Evolutionary conservation across 2,888 invertebrate genomes (phyloP).

Genomic region (Cataglyphis livida): DNA sequence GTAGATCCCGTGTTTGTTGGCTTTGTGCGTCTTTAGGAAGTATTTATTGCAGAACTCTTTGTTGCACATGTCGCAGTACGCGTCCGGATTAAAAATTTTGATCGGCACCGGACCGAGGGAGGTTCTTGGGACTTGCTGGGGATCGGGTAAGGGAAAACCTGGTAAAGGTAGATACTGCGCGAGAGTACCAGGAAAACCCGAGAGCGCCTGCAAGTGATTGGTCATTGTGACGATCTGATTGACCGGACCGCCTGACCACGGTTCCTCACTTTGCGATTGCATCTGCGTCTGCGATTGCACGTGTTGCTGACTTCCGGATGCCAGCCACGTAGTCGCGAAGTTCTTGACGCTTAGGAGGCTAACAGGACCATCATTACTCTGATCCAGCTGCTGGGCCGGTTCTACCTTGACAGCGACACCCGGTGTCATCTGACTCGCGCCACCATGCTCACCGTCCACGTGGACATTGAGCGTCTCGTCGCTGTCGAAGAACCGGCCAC

Average conservation of each 20-base stretch:
- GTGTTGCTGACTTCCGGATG: conserved; percentile 70
- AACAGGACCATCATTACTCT: conserved; percentile 79
- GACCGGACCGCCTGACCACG: conserved; percentile 63
- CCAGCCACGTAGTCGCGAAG: conserved; percentile 81
- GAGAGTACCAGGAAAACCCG: conserved; percentile 78
- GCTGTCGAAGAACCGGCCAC: conserved; percentile 80
- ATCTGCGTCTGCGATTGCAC: conserved; percentile 74
- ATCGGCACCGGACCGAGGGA: conserved; percentile 86
- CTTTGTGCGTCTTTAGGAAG: conserved; percentile 98
- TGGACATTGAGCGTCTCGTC: conserved; percentile 79
- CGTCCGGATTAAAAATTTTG: conserved; percentile 98
- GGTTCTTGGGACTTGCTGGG: conserved; percentile 84
- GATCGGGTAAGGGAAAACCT: conserved; percentile 86
- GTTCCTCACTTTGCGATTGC: conserved; percentile 74
- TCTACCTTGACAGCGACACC: conserved; percentile 70
- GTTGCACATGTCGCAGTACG: conserved; percentile 98
- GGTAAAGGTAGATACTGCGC: conserved; percentile 86
- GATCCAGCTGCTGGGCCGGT: conserved; percentile 75
- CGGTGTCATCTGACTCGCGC: conserved; percentile 65
- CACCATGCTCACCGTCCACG: conserved; percentile 81
- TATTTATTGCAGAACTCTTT: conserved; percentile 99
- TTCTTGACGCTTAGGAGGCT: conserved; percentile 83
- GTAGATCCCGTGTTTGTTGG: conserved; percentile 98
- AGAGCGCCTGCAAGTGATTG: conserved; percentile 79
- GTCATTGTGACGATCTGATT: conserved; percentile 66